Evolutionary conservation across 92 coral and sea anemone species (phyloP), one percentile per base, ranked within the genome.

Genomic region (Phenganax marumi): DNA sequence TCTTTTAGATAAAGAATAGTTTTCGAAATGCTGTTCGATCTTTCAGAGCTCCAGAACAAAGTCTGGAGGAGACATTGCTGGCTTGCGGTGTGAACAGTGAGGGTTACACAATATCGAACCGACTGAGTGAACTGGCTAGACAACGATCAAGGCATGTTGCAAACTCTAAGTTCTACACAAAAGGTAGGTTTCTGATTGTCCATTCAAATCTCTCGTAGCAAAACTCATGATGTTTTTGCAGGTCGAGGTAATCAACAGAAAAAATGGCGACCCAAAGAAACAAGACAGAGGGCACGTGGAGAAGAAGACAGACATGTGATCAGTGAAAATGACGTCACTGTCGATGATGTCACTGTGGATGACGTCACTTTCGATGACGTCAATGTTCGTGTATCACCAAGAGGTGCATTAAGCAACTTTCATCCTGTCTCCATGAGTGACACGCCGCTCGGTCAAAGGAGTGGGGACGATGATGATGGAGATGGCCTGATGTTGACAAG

Each of bases 101-200:
- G 72, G 99, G 93, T 0, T 96, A 96, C 82, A 85, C 93, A 19
- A 92, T 96, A 82, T 90, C 93, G n/a, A 97, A 97, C 65, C 92
- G 87, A 70, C 46, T 85, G 8, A 63, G 89, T 50, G 81, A 90
- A 4, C 81, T 92, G 85, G 85, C 89, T n/a, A 86, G 95, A 54
- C 89, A 86, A 22, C 87, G 86, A 72, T 87, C 97, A 6, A 12
- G 93, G 53, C 97, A 92, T 84, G 97, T 95, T 14, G 98, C 98
- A n/a, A 95, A 95, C 81, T 95, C 98, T 19, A 95, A 95, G 86
- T 95, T 95, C 81, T 92, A 95, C 77, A 88, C 90, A 2, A 95
- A 87, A 92, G 97, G 98, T 91, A 75, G 16, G 12, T 58, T 49
- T 47, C 16, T 25, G 73, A 25, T 16, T 68, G 18, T 68, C 3